Evolutionary conservation across 2,113 vertebrate species (phyloP), one percentile per base, ranked within the genome.

Genomic region (Bombycilla garrulus): DNA sequence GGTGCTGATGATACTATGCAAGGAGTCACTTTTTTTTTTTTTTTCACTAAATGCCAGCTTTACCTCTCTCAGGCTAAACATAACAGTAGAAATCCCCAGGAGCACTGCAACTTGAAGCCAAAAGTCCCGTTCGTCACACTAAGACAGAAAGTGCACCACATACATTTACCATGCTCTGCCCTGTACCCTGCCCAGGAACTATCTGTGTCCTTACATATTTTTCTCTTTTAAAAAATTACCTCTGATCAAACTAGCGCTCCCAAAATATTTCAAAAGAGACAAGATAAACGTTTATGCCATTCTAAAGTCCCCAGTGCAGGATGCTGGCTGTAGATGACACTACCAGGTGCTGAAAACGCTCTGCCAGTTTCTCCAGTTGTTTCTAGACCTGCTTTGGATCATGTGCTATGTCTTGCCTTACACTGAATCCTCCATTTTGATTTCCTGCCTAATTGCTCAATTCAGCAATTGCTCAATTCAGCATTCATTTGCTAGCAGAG

Each of bases 361-460:
- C 67, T 89, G 80, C 83, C 93, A 96, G 86, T n/a, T 86, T 54
- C 60, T 81, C 50, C 67, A 78, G 56, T 85, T 67, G 35, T 85
- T 94, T 64, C 84, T 64, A 91, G 90, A 91, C 70, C 73, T 91
- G 36, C 31, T 86, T 42, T 42, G 31, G 81, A 83, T 61, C 83
- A 45, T 33, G 48, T 72, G 86, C 64, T 91, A 78, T 92, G 73
- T 14, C 38, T 38, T 81, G 51, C 66, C 40, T 76, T 44, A 40
- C 19, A 60, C 31, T 40, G 65, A 79, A 72, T 67, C 26, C 83
- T 79, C 70, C 64, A 0, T 76, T 74, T 92, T 96, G 53, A 87
- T 61, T 81, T 85, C 84, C 56, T 96, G 92, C 87, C 87, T 88
- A 90, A 94, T 87, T 87, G 51, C 48, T 90, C 78, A 64, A 56